These are phyloP conservation scores for Drosophila nigritarsus DNA, from an alignment of 2,888 invertebrate genomes.

Conservation along the genomic window DNA sequence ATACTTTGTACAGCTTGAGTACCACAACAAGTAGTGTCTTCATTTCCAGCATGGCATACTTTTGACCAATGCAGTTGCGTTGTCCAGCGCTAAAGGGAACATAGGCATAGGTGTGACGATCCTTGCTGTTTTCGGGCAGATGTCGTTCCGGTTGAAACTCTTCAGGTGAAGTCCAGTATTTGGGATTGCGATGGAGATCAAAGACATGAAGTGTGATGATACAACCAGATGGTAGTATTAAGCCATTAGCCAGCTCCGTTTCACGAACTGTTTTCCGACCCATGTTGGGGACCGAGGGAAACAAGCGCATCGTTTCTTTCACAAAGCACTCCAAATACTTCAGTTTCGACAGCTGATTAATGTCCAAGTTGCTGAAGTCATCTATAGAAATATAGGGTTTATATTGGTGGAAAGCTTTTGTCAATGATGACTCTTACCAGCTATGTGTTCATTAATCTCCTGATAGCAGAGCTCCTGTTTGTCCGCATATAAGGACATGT, in stretches of 20 bases:
- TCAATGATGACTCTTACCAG: conserved; percentile 47
- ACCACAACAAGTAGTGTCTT: conserved; percentile 72
- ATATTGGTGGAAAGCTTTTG: background rate
- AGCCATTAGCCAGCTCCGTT: conserved; percentile 64
- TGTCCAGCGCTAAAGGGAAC: conserved; percentile 84
- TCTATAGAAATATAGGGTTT: conserved; percentile 26
- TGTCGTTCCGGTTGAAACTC: conserved; percentile 81
- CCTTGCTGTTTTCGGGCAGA: conserved; percentile 85
- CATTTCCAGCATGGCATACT: conserved; percentile 78
- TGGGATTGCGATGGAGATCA: conserved; percentile 74
- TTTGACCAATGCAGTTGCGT: conserved; percentile 83
- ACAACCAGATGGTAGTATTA: conserved; percentile 71
- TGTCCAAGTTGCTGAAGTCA: conserved; percentile 60
- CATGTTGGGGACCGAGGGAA: conserved; percentile 88
- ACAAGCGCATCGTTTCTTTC: conserved; percentile 85
- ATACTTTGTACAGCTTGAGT: conserved; percentile 64
- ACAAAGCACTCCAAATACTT: conserved; percentile 69
- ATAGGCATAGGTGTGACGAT: conserved; percentile 78
- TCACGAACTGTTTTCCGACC: conserved; percentile 86
- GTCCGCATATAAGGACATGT: conserved; percentile 67
- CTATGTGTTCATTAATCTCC: conserved; percentile 69
- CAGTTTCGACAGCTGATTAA: conserved; percentile 48
- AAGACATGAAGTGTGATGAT: conserved; percentile 72
- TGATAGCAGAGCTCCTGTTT: conserved; percentile 74
- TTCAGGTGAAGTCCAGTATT: conserved; percentile 73